Percentiles rank a stretch among this genome's conserved stretches.
Conservation (phyloP, 1,140 invertebrate species). For the Bombus picipes region DNA sequence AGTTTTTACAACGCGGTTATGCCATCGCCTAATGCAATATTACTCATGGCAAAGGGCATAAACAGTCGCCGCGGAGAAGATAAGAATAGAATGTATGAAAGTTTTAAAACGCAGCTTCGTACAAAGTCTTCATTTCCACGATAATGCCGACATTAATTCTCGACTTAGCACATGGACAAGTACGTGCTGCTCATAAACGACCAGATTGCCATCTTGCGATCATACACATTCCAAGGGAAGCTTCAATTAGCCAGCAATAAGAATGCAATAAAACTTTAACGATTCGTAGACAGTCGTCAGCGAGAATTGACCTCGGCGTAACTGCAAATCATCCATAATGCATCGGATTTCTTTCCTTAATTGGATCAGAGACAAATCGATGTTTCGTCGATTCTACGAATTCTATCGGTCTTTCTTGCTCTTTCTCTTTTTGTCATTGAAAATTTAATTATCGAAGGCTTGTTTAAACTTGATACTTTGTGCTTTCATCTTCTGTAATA, state of each 20-base stretch:
- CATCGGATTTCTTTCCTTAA: conserved; percentile 26
- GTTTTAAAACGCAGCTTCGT: background rate
- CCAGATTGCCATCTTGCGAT: conserved; percentile 21
- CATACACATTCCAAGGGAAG: conserved; percentile 21
- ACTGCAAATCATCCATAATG: conserved; percentile 2
- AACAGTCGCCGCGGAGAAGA: background rate
- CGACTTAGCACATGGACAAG: background rate
- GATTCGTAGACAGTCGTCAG: background rate
- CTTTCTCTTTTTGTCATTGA: no score
- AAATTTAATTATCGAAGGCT: background rate
- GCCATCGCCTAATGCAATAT: background rate
- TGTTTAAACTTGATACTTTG: background rate
- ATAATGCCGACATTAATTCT: conserved; percentile 26
- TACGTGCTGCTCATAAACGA: conserved; percentile 38
- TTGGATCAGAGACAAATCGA: conserved; percentile 18
- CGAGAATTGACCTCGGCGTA: conserved; percentile 12
- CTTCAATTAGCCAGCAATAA: conserved; percentile 42
- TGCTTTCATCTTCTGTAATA: background rate
- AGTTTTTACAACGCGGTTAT: background rate
- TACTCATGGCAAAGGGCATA: background rate
- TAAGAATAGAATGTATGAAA: conserved; percentile 14
- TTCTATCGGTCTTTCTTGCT: no score
- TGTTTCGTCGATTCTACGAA: background rate
- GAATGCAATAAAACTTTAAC: conserved; percentile 33
- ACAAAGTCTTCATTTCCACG: conserved; percentile 37